A percentile compares a stretch with the other conserved stretches of the same genome.
These are phyloP conservation scores for Philereme vetulata DNA, from an alignment of 2,888 invertebrate genomes.

Conservation along the genomic window DNA sequence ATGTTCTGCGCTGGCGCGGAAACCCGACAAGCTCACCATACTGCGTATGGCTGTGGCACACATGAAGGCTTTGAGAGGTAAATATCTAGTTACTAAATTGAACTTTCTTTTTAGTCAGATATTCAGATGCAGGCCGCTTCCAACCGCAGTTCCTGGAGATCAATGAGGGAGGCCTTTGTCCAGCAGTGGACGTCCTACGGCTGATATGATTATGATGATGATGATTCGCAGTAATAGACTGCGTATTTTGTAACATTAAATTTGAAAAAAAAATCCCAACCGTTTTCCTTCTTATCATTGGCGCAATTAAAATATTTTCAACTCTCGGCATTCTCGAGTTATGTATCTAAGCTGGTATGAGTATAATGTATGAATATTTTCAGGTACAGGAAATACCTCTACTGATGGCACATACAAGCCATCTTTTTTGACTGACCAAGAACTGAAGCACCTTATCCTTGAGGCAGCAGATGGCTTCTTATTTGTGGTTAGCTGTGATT, in stretches of 20 bases:
- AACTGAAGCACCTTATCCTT: conserved; percentile 98
- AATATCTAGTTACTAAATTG: neutral
- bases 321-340: conserved; percentile 1
- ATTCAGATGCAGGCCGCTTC: no score
- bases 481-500: conserved; percentile 97
- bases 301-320: neutral
- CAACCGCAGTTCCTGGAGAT: no score
- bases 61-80: conserved; percentile 97
- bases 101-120: neutral
- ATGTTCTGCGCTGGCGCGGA: conserved; percentile 98
- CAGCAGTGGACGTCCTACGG: no score
- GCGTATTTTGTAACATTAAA: neutral
- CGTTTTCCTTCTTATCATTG: neutral
- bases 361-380: conserved; percentile 15
- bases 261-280: neutral
- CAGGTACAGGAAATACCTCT: conserved; percentile 98
- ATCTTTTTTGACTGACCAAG: conserved; percentile 99
- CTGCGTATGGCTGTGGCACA: conserved; percentile 99
- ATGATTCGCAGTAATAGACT: conserved; percentile 1
- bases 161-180: no score
- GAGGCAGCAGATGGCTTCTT: conserved; percentile 99
- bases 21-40: conserved; percentile 99
- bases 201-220: no score
- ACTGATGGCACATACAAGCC: conserved; percentile 99
- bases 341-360: conserved; percentile 6